Conservation (phyloP, 2,113 vertebrate genomes). For the Bucco capensis region DNA sequence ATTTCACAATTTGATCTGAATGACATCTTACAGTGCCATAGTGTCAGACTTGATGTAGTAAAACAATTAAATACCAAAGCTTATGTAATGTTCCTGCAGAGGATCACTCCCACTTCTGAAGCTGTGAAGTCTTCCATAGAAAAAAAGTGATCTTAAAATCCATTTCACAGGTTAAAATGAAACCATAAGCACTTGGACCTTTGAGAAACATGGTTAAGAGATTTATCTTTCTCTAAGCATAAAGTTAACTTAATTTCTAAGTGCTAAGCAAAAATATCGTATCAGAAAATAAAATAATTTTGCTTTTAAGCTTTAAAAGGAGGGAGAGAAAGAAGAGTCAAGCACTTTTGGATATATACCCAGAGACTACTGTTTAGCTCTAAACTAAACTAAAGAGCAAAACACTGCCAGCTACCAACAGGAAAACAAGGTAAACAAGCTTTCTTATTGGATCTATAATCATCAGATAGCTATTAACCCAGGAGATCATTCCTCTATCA, state of each 20-base stretch:
- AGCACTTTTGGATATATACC: background rate
- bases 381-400: background rate
- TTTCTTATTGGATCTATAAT: background rate
- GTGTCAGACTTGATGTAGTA: background rate
- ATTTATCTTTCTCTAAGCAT: background rate
- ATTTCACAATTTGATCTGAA: background rate
- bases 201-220: background rate
- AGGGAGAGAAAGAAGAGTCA: background rate
- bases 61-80: background rate
- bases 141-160: background rate
- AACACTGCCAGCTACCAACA: background rate
- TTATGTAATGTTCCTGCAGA: background rate
- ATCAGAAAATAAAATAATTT: conserved; percentile 6
- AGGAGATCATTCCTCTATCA: background rate
- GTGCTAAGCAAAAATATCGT: background rate
- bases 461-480: background rate
- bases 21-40: background rate
- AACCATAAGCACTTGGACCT: background rate
- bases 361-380: background rate
- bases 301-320: background rate
- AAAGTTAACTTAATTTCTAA: background rate
- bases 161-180: background rate
- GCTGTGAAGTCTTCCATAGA: background rate
- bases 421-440: background rate
- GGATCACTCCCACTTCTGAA: background rate